Conservation (phyloP, 1,140 invertebrate species). For the Apolygus lucorum region DNA sequence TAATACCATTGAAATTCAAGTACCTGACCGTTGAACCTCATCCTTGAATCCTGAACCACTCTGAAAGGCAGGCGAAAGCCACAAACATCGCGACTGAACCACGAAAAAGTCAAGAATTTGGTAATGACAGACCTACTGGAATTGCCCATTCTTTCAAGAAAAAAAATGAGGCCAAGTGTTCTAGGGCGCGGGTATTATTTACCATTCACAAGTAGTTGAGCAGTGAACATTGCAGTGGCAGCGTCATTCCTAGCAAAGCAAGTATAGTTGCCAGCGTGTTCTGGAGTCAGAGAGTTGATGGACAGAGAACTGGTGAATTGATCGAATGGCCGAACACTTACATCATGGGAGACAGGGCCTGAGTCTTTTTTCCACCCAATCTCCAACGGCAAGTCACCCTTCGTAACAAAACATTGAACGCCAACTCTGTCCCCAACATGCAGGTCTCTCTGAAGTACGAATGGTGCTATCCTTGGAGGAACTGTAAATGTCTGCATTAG, state of each 20-base stretch:
- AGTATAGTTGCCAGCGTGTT: slow-evolving; percentile 49
- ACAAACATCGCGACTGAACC: too few relatives aligned
- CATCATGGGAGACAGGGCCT: slow-evolving; percentile 39
- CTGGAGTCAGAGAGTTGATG: slow-evolving; percentile 57
- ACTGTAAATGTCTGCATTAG: slow-evolving; percentile 42
- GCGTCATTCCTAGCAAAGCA: slow-evolving; percentile 42
- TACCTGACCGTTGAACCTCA: too few relatives aligned
- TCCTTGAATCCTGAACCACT: too few relatives aligned
- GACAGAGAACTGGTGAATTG: slow-evolving; percentile 54
- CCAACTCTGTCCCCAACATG: slow-evolving; percentile 55
- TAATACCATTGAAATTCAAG: too few relatives aligned
- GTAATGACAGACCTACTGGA: too few relatives aligned
- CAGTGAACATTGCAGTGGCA: slow-evolving; percentile 59
- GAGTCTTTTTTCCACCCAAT: slow-evolving; percentile 65
- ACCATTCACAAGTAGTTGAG: slow-evolving; percentile 55
- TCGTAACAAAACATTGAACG: slow-evolving; percentile 54
- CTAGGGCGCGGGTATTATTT: slow-evolving; percentile 28
- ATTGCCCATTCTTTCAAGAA: too few relatives aligned
- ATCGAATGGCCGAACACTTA: slow-evolving; percentile 52
- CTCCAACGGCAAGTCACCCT: slow-evolving; percentile 56
- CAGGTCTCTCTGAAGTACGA: slow-evolving; percentile 51
- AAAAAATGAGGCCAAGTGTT: not conserved
- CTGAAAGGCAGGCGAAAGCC: too few relatives aligned
- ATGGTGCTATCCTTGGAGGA: slow-evolving; percentile 54
- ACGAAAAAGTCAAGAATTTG: too few relatives aligned